Percentiles rank a stretch among this genome's conserved stretches.
Evolutionary conservation across 2,797 vertebrate genomes (phyloP).

Genomic region (Hydrocynus forskahlii): DNA sequence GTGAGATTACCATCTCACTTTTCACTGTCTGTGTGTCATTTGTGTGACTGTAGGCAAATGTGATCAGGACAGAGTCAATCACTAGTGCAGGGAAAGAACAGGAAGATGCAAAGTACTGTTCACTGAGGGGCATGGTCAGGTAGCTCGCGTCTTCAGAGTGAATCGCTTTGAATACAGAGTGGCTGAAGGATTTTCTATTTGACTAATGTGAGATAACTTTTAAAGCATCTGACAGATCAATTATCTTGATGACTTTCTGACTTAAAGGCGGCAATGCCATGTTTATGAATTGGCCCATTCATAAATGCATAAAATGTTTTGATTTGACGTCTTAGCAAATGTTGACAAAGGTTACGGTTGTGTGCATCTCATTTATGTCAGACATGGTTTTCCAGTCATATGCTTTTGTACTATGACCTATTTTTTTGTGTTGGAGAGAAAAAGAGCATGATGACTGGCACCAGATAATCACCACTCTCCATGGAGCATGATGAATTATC

Average conservation of each 20-base stretch:
- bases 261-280: not conserved
- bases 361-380: not conserved
- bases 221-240: not conserved
- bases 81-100: not conserved
- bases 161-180: slow-evolving; percentile 14
- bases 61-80: slow-evolving; percentile 1
- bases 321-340: not conserved
- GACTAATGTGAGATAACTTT: slow-evolving; percentile 13
- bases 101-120: slow-evolving; percentile 38
- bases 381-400: not conserved
- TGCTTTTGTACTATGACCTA: not conserved
- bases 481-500: slow-evolving; percentile 45
- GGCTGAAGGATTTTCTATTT: slow-evolving; percentile 22
- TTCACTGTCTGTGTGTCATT: slow-evolving; percentile 22
- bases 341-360: not conserved
- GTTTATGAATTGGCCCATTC: not conserved
- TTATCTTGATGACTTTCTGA: slow-evolving; percentile 22
- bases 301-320: not conserved
- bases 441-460: slow-evolving; percentile 27
- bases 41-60: slow-evolving; percentile 48
- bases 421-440: slow-evolving; percentile 31
- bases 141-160: not conserved
- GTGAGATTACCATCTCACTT: slow-evolving; percentile 33
- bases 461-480: slow-evolving; percentile 44
- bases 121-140: not conserved